phyloP scores from a whole-genome alignment of 2,113 vertebrate species.

The Meles meles region DNA sequence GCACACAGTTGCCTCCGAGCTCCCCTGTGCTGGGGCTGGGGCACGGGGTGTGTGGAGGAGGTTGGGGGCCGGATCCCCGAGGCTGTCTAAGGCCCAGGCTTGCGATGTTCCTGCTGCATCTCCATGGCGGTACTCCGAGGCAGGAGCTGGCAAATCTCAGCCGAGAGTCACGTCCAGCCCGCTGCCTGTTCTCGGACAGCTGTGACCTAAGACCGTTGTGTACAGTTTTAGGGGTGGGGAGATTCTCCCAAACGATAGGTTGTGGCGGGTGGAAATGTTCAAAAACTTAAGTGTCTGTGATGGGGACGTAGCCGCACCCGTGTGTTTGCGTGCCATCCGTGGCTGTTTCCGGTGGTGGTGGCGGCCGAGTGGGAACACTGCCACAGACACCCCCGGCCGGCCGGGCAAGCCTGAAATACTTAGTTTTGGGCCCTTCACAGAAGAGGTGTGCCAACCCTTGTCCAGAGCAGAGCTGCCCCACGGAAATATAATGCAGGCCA shows the following conservation, averaged over 20 bases:
- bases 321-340: fast-evolving
- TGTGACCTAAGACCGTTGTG: background rate
- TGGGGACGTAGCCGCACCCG: fast-evolving
- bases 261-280: background rate
- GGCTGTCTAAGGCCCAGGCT: background rate
- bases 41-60: background rate
- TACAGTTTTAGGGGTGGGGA: background rate
- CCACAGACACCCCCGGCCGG: fast-evolving
- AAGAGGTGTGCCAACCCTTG: no score
- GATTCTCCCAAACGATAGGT: background rate
- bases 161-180: fast-evolving
- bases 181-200: fast-evolving
- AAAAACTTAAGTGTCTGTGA: background rate
- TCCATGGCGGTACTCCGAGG: background rate
- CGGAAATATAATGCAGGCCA: background rate
- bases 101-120: fast-evolving
- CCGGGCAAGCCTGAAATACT: no score
- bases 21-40: background rate
- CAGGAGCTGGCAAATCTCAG: background rate
- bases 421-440: background rate
- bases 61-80: background rate
- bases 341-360: background rate
- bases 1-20: background rate
- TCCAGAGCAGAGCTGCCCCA: background rate
- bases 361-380: background rate